Evolutionary conservation across 1,140 invertebrate species (phyloP), one percentile per base, ranked within the genome.

Genomic region (Drosophila busckii): DNA sequence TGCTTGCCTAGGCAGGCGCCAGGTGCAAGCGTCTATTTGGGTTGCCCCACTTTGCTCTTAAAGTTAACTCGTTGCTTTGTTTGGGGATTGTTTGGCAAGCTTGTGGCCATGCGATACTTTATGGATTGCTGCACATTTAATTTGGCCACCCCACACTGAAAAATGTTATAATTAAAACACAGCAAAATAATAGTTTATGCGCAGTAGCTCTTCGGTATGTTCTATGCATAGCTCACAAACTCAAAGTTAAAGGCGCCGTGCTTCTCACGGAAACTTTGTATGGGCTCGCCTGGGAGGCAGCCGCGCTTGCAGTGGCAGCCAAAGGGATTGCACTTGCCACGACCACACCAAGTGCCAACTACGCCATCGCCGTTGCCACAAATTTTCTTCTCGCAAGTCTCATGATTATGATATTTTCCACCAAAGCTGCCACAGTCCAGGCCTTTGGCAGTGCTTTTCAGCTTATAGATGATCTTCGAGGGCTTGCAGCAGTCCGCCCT

Each of bases 41-140:
- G 69, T 73, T 66, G 62, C 61, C n/a, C 61, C 60, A 67, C 49
- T 71, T 46, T 42, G 29, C 3, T 17, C 25, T 53, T 48, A 68
- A 75, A 76, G 55, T 60, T 46, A 58, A 52, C 34, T 3, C 23
- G 16, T 32, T 19, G 25, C 17, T 38, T 35, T 38, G 28, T 31
- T 38, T 41, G 16, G 7, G 32, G 23, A 26, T 46, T 63, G 48
- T 54, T 63, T 31, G 26, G 8, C 19, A 23, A 10, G n/a, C 42
- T n/a, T n/a, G 22, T 22, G 55, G 37, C 29, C 38, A 60, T 32
- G 50, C 20, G 56, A 60, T 54, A 38, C 49, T 40, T 60, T 54
- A 60, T 60, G 40, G 40, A 60, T 54, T n/a, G 49, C 25, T 31
- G 25, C 34, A 54, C 56, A 54, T 54, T 45, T 54, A 54, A 60